Conservation (phyloP, 2,888 invertebrate genomes). For the Trissonchulus sp. region DNA sequence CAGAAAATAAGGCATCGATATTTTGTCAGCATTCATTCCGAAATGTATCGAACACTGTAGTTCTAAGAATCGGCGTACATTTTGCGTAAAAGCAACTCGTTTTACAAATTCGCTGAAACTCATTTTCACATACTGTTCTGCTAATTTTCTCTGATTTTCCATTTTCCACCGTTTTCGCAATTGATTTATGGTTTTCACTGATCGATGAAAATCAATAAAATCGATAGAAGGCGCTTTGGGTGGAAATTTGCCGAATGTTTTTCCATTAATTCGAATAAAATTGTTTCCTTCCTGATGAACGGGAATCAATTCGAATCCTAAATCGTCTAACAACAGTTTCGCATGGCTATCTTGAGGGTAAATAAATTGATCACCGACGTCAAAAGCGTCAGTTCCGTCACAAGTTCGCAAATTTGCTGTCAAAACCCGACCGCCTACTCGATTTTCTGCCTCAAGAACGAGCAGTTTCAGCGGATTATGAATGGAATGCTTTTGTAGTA, state of each 20-base stretch:
- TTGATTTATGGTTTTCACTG: background rate
- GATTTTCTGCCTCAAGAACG: constrained; percentile 51
- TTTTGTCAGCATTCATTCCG: background rate
- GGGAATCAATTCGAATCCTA: background rate
- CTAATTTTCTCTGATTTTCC: background rate
- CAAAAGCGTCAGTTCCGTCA: constrained; percentile 36
- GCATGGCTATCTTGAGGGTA: background rate
- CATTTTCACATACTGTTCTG: background rate
- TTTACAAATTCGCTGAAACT: background rate
- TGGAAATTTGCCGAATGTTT: background rate
- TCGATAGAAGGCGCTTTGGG: background rate
- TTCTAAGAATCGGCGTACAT: background rate
- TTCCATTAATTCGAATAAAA: background rate
- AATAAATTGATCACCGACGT: constrained; percentile 50
- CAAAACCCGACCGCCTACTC: constrained; percentile 55
- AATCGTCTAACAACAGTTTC: background rate
- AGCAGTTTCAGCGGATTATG: constrained; percentile 42
- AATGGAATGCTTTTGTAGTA: constrained; percentile 33
- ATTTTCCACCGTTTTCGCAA: too few relatives aligned
- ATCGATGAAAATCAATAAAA: background rate
- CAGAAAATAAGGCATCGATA: background rate
- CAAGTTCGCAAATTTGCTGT: constrained; percentile 37
- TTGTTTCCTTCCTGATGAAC: background rate
- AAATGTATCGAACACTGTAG: background rate
- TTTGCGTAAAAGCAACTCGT: background rate